Evolutionary conservation across 2,888 invertebrate species (phyloP).

Genomic region (Podabrus alpinus): DNA sequence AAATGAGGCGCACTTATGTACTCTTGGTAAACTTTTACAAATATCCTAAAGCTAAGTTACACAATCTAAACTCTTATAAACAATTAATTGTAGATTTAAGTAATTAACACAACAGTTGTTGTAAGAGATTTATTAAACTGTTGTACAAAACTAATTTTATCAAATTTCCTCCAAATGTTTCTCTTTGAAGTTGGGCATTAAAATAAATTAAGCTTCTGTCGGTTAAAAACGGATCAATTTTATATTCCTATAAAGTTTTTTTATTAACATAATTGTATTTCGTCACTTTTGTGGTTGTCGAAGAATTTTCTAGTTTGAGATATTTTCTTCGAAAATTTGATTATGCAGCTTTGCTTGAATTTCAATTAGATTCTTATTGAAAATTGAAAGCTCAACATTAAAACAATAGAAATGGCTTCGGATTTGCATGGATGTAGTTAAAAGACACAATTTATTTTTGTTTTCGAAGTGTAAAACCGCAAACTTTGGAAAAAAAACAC

Average conservation of each 20-base stretch:
- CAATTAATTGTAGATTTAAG: not conserved
- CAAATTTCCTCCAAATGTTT: not conserved
- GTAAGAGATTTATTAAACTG: not conserved
- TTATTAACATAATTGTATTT: not conserved
- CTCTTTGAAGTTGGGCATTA: not conserved
- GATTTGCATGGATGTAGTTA: constrained; percentile 6
- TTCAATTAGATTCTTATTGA: not conserved
- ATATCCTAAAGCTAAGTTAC: not conserved
- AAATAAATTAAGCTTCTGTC: not conserved
- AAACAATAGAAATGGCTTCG: not conserved
- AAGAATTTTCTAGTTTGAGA: not conserved
- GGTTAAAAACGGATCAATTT: not conserved
- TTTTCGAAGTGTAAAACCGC: constrained; percentile 1
- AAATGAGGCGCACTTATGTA: no score
- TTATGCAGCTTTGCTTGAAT: not conserved
- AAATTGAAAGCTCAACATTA: not conserved
- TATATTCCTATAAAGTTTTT: not conserved
- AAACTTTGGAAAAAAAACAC: not conserved
- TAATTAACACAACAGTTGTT: not conserved
- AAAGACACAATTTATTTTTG: constrained; percentile 2
- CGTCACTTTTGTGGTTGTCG: not conserved
- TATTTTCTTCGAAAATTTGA: not conserved
- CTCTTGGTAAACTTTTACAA: not conserved
- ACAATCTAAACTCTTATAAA: not conserved
- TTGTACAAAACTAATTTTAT: not conserved